These are phyloP conservation scores for Cephus nigrinus DNA, from an alignment of 2,888 invertebrate genomes.

Conservation along the genomic window DNA sequence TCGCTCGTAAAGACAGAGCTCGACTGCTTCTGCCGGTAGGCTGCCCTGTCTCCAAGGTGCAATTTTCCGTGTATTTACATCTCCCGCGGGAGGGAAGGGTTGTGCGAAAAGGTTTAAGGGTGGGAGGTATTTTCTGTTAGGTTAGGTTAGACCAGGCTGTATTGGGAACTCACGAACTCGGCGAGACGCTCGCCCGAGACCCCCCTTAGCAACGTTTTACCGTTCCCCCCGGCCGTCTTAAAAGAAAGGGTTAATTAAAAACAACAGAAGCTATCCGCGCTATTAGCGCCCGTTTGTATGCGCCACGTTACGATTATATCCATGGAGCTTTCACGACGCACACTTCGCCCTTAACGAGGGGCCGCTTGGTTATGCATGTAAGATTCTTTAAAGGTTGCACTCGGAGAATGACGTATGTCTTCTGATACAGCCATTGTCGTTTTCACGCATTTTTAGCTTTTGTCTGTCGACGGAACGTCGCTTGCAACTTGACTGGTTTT, in stretches of 20 bases:
- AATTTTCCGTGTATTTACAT: conserved; percentile 64
- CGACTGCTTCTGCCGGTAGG: background rate
- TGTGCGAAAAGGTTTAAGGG: conserved; percentile 33
- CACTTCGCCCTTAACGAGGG: conserved; percentile 43
- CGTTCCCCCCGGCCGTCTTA: conserved; percentile 56
- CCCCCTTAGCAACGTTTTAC: conserved; percentile 50
- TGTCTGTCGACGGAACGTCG: background rate
- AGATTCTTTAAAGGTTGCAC: background rate
- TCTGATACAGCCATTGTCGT: background rate
- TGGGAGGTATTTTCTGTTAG: conserved; percentile 13
- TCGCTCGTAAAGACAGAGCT: conserved; percentile 44
- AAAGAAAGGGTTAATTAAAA: conserved; percentile 67
- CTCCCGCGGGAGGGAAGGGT: conserved; percentile 53
- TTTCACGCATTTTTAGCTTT: background rate
- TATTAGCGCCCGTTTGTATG: conserved; percentile 67
- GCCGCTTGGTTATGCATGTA: background rate
- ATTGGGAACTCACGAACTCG: background rate
- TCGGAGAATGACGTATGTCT: background rate
- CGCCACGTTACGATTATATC: conserved; percentile 61
- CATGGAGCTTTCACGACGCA: conserved; percentile 37
- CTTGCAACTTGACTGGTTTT: background rate
- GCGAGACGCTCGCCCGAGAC: conserved; percentile 9
- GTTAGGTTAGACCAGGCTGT: background rate
- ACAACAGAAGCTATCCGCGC: conserved; percentile 66
- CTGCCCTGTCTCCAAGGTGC: conserved; percentile 59